phyloP scores from a whole-genome alignment of 1,140 invertebrate species.

The Matsumurasca onukii region DNA sequence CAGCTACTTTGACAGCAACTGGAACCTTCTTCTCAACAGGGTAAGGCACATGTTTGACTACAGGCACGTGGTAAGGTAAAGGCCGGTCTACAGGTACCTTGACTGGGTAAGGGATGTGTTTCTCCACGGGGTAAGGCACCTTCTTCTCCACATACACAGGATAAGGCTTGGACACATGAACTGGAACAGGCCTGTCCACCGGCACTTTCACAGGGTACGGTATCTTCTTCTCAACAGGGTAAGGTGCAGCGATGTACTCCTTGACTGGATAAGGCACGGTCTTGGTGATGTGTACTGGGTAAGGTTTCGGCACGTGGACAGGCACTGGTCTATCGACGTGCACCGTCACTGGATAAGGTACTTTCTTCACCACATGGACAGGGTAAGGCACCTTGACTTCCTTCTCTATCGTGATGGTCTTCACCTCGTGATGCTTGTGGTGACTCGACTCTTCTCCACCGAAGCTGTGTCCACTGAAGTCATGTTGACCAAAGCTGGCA shows the following conservation, averaged over 20 bases:
- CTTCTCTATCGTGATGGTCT: conserved; percentile 22
- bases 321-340: conserved; percentile 67
- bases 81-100: conserved; percentile 59
- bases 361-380: conserved; percentile 60
- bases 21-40: conserved; percentile 50
- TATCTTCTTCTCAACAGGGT: conserved; percentile 65
- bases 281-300: conserved; percentile 42
- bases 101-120: conserved; percentile 47
- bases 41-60: conserved; percentile 22
- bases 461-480: background rate
- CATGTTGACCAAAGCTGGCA: conserved; percentile 8
- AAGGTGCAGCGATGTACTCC: conserved; percentile 56
- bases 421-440: conserved; percentile 49
- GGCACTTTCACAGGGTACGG: conserved; percentile 66
- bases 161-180: conserved; percentile 45
- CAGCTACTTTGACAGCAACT: conserved; percentile 56
- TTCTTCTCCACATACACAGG: conserved; percentile 41
- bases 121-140: conserved; percentile 46
- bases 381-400: conserved; percentile 68
- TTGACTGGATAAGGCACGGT: conserved; percentile 64
- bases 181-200: conserved; percentile 55
- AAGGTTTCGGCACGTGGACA: conserved; percentile 43
- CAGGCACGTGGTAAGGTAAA: conserved; percentile 32
- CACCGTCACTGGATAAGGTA: conserved; percentile 69
- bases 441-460: background rate